A percentile compares a stretch with the other conserved stretches of the same genome.
These are phyloP conservation scores for Autographa gamma DNA, from an alignment of 2,888 invertebrate genomes.

Conservation along the genomic window DNA sequence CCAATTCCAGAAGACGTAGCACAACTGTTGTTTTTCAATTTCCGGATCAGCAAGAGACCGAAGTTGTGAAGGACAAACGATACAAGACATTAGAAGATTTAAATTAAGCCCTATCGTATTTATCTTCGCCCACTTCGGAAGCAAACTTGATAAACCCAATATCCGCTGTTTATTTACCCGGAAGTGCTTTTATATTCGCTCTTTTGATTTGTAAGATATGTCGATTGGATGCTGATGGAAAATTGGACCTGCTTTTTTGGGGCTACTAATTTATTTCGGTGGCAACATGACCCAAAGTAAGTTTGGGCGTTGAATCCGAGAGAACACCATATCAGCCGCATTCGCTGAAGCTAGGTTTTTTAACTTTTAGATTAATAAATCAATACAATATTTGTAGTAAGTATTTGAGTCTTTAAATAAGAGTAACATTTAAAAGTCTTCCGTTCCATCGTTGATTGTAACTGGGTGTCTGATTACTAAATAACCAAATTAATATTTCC, in stretches of 20 bases:
- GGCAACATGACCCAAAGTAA: not conserved
- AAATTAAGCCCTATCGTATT: conserved; percentile 49
- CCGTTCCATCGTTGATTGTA: too few species aligned
- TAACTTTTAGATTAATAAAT: not conserved
- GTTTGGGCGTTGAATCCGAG: not conserved
- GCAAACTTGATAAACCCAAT: conserved; percentile 56
- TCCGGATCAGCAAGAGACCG: conserved; percentile 1
- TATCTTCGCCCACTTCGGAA: conserved; percentile 43
- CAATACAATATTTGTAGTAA: too few species aligned
- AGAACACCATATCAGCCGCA: not conserved
- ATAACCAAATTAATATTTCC: too few species aligned
- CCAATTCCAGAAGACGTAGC: not conserved
- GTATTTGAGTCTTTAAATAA: too few species aligned
- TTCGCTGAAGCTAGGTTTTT: not conserved
- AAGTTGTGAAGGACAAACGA: conserved; percentile 18
- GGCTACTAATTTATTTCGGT: not conserved
- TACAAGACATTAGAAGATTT: conserved; percentile 44
- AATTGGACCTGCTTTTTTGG: not conserved
- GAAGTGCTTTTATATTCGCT: conserved; percentile 56
- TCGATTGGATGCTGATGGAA: conserved; percentile 33
- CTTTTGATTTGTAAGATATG: conserved; percentile 38
- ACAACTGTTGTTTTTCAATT: not conserved
- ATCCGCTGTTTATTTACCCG: conserved; percentile 60
- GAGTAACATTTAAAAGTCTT: too few species aligned
- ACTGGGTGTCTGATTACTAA: too few species aligned